Base-by-base conservation (phyloP, 2,113 vertebrate genomes). In the Anhinga rufa region DNA sequence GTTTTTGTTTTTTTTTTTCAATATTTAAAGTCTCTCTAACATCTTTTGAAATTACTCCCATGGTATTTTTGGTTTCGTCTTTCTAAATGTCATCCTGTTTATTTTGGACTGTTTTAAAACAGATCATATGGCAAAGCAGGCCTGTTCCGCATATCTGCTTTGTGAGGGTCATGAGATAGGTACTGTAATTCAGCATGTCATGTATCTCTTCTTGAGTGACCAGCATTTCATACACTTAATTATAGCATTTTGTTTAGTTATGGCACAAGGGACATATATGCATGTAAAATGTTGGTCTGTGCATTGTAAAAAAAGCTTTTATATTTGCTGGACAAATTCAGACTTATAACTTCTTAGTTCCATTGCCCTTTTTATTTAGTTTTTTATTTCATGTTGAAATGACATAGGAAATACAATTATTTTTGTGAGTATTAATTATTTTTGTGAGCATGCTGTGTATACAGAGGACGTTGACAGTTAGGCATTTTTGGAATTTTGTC, bases 21-120 rank as follows among this genome's bases (percentile, higher is more conserved):
- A 10, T 70, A 62, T 90, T 90, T 66, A 18, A 57, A 58, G 4
- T 84, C 19, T 49, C 40, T 93, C n/a, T 76, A 9, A 24, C 57
- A 20, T 89, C 46, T 95, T 82, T 91, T 89, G 68, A 95, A 96
- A 87, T 64, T 85, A 84, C 72, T 95, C 87, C 49, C 3, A 2
- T 14, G 44, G 32, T 88, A 44, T 81, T 93, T 95, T 71, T 92
- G 66, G 48, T 94, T 95, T 93, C 16, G 8, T 88, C 88, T 92
- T 95, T 94, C 57, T 85, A 94, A 96, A 97, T 93, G 94, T 95
- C 85, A 58, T 91, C 69, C 34, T 95, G 22, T 96, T 90, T 90
- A 62, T 95, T 96, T 86, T 97, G 90, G 77, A 92, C 78, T 76
- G 28, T 49, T 71, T 54, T 93, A 83, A 51, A 88, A 38, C 52